Evolutionary conservation across 2,113 vertebrate genomes (phyloP), one percentile per base, ranked within the genome.

Genomic region (Indicator indicator): DNA sequence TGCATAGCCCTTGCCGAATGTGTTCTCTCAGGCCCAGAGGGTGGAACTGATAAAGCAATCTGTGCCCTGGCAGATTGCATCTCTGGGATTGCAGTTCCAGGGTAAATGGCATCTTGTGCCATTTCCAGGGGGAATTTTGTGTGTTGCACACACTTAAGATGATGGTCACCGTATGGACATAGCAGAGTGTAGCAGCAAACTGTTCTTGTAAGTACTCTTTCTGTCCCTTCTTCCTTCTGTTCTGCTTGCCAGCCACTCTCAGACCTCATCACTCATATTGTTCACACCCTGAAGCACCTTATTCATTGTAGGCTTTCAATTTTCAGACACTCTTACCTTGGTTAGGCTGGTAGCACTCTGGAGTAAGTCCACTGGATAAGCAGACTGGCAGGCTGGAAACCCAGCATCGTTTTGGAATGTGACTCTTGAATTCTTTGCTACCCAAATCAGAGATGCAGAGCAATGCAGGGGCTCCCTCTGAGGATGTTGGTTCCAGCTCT

Each of bases 101-200:
- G 44, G 30, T 33, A 85, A 72, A 65, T 85, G 67, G 33, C 55
- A 90, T 88, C n/a, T 90, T 76, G 55, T 91, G 79, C 75, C 55
- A 62, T 93, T 91, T 95, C 79, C 40, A 72, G 60, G 69, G 82
- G 63, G 79, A 88, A 75, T 83, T 89, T 82, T 32, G 26, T 56
- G 40, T 83, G 26, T 85, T 86, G 16, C 0, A 16, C 42, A 38
- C 16, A 5, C 69, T 89, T 84, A 59, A 82, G 93, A 83, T 83
- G 75, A 62, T 6, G 78, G 82, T 15, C 21, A n/a, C 67, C 0
- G 1, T 85, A 64, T 90, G 80, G 69, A 50, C 58, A 48, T 50
- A 72, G 48, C 40, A 23, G 58, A 54, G 28, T 83, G 48, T 54
- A 62, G 54, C 74, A 79, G 67, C 73, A 79, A 78, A 27, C 52